Evolutionary conservation across 2,797 vertebrate genomes (phyloP), one percentile per base, ranked within the genome.

Genomic region (Telmatherina bonti): DNA sequence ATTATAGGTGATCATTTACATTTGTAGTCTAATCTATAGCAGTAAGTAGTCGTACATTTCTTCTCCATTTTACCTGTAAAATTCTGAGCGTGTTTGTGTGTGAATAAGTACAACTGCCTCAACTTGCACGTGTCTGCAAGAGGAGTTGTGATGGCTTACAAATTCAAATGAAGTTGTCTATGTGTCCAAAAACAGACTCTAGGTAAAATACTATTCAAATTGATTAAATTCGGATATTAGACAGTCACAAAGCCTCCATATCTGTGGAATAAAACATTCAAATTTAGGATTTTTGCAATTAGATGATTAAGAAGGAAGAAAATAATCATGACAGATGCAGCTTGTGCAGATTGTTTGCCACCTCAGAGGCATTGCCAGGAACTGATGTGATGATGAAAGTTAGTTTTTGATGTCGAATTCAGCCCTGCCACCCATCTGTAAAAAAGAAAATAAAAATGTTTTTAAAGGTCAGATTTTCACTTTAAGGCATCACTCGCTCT

Each of bases 401-500:
- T 35, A 79, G 49, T 33, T 1, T 2, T 0, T 7, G n/a, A 84
- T 30, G 0, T 9, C 0, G 29, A 81, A 0, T 0, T 65, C 53
- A 51, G 0, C 9, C 7, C 0, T 2, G 27, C 69, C 74, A 0
- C 0, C 38, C 41, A 84, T 55, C 87, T 88, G 61, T 74, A 43
- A 62, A 30, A 54, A 26, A n/a, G 16, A 4, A 41, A 47, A 7
- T 22, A 49, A 24, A 47, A 5, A 41, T 15, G 15, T 6, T 41
- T 41, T n/a, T 43, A n/a, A 45, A 15, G n/a, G 7, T 16, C 13
- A 47, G 10, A 7, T n/a, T n/a, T 47, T 10, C 7, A 10, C 7
- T n/a, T n/a, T 7, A 10, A 8, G 43, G 22, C 43, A 47, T n/a
- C 8, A 8, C 7, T 45, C 5, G n/a, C n/a, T n/a, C n/a, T n/a